Conservation (phyloP, 2,113 vertebrate species). For the Pycnonotus jocosus region DNA sequence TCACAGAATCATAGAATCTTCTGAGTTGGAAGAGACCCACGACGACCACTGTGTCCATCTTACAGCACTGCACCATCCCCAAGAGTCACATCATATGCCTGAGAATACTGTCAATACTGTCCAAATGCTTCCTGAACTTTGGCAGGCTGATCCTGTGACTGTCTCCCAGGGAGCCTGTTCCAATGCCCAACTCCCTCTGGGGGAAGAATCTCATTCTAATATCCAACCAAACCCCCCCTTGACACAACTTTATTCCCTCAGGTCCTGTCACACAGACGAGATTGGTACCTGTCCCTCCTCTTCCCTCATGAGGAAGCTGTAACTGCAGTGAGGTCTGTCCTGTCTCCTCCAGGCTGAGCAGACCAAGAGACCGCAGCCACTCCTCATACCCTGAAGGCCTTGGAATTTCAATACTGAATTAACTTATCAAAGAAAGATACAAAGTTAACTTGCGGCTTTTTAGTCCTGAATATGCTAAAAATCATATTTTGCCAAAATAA, state of each 20-base stretch:
- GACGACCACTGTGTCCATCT: neutral
- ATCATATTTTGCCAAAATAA: neutral
- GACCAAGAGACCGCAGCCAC: neutral
- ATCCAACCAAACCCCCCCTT: accelerated
- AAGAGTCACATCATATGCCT: neutral
- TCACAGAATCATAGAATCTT: neutral
- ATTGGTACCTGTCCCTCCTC: too few species aligned
- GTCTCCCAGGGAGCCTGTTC: neutral
- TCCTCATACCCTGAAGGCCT: neutral
- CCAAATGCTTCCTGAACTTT: neutral
- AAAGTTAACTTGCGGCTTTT: neutral
- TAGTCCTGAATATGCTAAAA: neutral
- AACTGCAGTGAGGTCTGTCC: too few species aligned
- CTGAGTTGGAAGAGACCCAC: neutral
- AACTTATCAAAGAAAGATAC: neutral
- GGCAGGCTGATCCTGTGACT: too few species aligned
- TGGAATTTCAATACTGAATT: neutral
- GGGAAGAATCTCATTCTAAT: neutral
- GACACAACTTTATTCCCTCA: neutral
- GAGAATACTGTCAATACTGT: neutral
- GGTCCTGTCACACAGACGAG: too few species aligned
- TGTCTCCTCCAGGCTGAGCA: neutral
- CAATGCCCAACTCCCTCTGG: too few species aligned
- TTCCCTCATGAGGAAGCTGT: neutral
- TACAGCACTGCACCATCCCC: accelerated